phyloP scores from a whole-genome alignment of 1,140 invertebrate genomes.

The Megalonaias nervosa region DNA sequence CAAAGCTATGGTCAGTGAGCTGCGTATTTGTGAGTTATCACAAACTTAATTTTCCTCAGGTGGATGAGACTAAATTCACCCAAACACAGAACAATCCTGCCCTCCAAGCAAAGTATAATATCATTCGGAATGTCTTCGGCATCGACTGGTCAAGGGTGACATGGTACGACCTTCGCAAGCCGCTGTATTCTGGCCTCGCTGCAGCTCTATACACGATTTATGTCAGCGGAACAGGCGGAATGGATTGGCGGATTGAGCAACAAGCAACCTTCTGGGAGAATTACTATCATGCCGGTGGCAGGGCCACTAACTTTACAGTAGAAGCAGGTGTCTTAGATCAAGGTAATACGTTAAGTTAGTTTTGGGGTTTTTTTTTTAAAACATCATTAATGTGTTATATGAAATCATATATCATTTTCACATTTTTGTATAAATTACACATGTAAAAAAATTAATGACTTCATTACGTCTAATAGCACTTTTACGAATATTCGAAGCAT shows the following conservation, averaged over 20 bases:
- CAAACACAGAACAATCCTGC: slow-evolving; percentile 22
- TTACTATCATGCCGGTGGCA: slow-evolving; percentile 32
- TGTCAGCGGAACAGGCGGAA: not conserved
- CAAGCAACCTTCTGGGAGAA: slow-evolving; percentile 39
- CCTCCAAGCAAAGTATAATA: slow-evolving; percentile 24
- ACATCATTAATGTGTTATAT: no score
- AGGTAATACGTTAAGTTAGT: slow-evolving; percentile 36
- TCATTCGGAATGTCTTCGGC: slow-evolving; percentile 47
- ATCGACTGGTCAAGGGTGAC: slow-evolving; percentile 54
- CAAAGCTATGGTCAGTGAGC: no score
- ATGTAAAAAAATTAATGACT: no score
- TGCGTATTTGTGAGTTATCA: no score
- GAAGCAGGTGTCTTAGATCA: slow-evolving; percentile 37
- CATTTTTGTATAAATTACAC: no score
- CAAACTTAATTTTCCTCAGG: slow-evolving; percentile 12
- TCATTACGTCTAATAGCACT: no score
- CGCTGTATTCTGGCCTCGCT: slow-evolving; percentile 60
- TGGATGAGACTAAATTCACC: slow-evolving; percentile 38
- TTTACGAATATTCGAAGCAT: no score
- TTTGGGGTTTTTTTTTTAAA: no score
- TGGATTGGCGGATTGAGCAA: slow-evolving; percentile 41
- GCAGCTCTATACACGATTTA: slow-evolving; percentile 50
- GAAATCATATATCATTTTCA: no score
- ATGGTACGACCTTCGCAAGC: slow-evolving; percentile 58
- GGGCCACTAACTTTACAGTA: slow-evolving; percentile 50